Evolutionary conservation across 2,888 invertebrate genomes (phyloP), one percentile per base, ranked within the genome.

Genomic region (Habrosyne pyritoides): DNA sequence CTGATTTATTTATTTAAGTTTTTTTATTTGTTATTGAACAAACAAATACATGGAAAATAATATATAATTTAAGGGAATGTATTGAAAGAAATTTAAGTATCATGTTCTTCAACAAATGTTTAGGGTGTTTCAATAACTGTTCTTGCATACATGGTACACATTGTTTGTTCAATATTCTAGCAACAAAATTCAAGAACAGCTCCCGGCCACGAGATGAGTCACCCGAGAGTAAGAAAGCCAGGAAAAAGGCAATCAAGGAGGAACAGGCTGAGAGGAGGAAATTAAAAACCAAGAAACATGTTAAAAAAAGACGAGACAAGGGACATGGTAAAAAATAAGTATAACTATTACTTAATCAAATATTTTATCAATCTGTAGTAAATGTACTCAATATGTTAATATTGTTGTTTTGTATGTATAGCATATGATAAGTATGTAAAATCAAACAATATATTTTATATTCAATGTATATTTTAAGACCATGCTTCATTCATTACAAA

Each of bases 181-280:
- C 84, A 50, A 84, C 93, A 0, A 95, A 94, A 67, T 96, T 95
- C 79, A 93, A 94, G 61, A 93, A 93, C 77, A 92, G 94, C 10
- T 93, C 95, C 0, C 93, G 97, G 7, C 96, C 97, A 0, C 95
- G 95, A 66, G 95, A 96, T 70, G 98, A 98, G 86, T 96, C 96
- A 0, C 93, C 95, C 0, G 96, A 97, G 60, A 96, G 96, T 70
- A 96, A 96, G 82, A 96, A 95, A 75, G 95, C 95, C 5, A 94
- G 99, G 28, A 99, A 99, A 77, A 96, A 98, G 73, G 96, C 96
- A 0, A 93, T 98, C 0, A 99, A 98, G 87, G 97, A 97, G 53
- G 96, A 96, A 53, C 95, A 98, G 77, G 96, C 98, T 0, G 98
- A 98, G 67, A 97, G 96, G 76, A 93, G 99, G 52, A 97, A 97